Evolutionary conservation across 30 jellyfish, hydroid and myxozoan species (phyloP).

Genomic region (Calvadosia cruxmelitensis): DNA sequence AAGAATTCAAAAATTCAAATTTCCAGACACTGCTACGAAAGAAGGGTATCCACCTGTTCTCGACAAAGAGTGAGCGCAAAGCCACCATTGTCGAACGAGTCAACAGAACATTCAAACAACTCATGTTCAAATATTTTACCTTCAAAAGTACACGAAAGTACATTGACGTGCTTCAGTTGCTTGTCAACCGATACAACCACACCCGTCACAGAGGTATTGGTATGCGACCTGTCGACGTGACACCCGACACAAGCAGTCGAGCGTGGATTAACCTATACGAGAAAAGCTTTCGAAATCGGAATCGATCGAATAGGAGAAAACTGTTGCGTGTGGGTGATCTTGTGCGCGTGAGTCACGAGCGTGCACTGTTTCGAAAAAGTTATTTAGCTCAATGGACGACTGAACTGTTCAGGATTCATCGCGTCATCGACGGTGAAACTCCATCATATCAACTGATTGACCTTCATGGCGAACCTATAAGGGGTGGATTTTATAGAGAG

Average conservation of each 20-base stretch:
- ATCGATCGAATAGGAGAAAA: background rate
- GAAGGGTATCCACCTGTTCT: background rate
- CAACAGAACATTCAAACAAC: background rate
- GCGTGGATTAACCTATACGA: background rate
- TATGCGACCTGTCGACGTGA: background rate
- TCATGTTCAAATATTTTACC: background rate
- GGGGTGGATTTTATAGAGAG: background rate
- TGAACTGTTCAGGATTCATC: background rate
- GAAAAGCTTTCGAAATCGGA: too few relatives aligned
- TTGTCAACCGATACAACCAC: background rate
- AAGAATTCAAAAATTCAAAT: background rate
- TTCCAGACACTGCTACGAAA: background rate
- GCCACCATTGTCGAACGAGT: background rate
- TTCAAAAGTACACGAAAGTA: background rate
- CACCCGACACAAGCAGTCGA: background rate
- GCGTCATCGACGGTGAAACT: background rate
- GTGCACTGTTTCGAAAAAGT: background rate
- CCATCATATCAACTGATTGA: background rate
- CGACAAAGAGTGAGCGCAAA: background rate
- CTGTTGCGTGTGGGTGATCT: background rate
- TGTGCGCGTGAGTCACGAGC: background rate
- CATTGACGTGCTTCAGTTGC: background rate
- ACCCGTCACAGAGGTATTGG: background rate
- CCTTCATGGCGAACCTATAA: background rate
- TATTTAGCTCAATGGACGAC: background rate